Base-by-base conservation (phyloP, 2,797 vertebrate species). In the Semotilus atromaculatus region DNA sequence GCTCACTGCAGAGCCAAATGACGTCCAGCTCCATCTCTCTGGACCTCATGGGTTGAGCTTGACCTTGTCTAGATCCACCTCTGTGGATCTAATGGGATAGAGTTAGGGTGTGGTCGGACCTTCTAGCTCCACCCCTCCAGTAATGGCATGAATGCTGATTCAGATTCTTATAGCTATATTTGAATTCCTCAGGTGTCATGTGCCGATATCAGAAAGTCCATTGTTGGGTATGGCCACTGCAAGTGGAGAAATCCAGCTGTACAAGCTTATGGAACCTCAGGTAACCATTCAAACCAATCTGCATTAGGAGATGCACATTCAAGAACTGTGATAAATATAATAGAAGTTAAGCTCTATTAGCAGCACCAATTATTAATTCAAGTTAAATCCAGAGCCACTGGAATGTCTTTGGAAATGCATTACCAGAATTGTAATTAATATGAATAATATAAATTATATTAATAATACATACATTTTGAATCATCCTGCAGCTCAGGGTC, bases 181-280 rank as follows among this genome's bases (percentile, higher is more conserved):
- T 8, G 23, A 38, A 36, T 84, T 60, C 29, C 2, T n/a, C 55
- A 99, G 98, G 98, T 99, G 98, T 89, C 98, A 97, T 0, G 3
- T 97, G 51, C 95, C 93, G 0, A 84, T 99, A 76, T 94, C 93
- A 0, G 96, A 93, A 29, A 89, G 85, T 45, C 94, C 96, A 3
- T 80, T 97, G 85, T 88, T 97, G 90, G 97, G 96, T 31, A 90
- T 97, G 74, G 97, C 97, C 10, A 93, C 95, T 70, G 97, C 98
- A 2, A 92, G 87, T 0, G 98, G 98, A 0, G 93, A 95, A 0
- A 85, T 99, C 87, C 95, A 96, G 87, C 91, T 99, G 23, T 94
- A 93, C 89, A 86, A 77, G 0, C 91, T 99, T 88, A 87, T 89
- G 13, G 93, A 90, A 7, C 89, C 86, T 48, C 94, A 97, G 97